Base-by-base conservation (phyloP, 1,140 invertebrate species). In the Diachasmimorpha longicaudata region DNA sequence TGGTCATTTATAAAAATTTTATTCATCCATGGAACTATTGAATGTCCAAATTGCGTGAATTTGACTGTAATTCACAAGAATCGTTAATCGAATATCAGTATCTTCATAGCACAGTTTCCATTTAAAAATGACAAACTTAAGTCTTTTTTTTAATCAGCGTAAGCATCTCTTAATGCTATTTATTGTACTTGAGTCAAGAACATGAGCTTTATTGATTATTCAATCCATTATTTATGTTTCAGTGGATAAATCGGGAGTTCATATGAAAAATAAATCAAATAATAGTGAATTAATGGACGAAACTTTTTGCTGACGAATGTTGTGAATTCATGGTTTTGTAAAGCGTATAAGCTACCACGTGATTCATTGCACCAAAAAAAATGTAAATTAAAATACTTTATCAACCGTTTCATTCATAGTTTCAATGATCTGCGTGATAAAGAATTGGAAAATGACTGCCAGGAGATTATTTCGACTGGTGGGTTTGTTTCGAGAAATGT, bases 131-230 rank as follows among this genome's bases (percentile, higher is more conserved):
- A 58, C 10, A 31, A 75, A 21, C 52, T 73, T 42, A 42, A 73
- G 48, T 74, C 48, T 63, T 66, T 74, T 39, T 8, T 16, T 13
- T 31, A 46, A 23, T 39, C 44, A 72, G 55, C 23, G 9, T 31
- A 72, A 52, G 16, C 23, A 36, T 68, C 63, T 68, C 67, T 78
- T 78, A 78, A 76, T 76, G 71, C 74, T 78, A 76, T 78, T 78
- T 76, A 78, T 78, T 78, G 77, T 78, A 76, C 77, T 78, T 73
- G 74, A 78, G 48, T 52, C 48, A 16, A 52, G 5, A 52, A 52
- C 70, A 58, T 69, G 73, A 75, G 73, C 73, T 75, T 75, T 10
- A 52, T 36, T 42, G 44, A 70, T 36, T 63, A 58, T 39, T 52
- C 37, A n/a, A 72, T 21, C n/a, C 16, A 46, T 37, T 46, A n/a